Percentiles rank a stretch among this genome's conserved stretches.
These are phyloP conservation scores for Nipponacmea schrenckii DNA, from an alignment of 2,888 invertebrate genomes.

Conservation along the genomic window DNA sequence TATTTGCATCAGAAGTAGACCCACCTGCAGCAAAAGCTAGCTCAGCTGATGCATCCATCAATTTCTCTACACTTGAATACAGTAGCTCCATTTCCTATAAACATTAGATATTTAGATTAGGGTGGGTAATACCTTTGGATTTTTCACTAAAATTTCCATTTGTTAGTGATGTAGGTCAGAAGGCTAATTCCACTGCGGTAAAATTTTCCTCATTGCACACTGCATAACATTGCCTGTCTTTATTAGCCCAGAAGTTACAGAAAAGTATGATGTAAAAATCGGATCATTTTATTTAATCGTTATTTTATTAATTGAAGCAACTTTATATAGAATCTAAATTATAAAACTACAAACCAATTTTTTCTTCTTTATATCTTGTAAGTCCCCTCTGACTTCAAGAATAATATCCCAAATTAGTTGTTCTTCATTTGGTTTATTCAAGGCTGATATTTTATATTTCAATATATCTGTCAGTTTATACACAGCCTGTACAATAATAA, in stretches of 20 bases:
- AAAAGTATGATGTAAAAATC: too few relatives aligned
- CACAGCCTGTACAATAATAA: constrained; percentile 34
- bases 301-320: too few relatives aligned
- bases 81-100: constrained; percentile 36
- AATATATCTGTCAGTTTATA: constrained; percentile 37
- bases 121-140: too few relatives aligned
- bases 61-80: constrained; percentile 25
- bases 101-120: background rate
- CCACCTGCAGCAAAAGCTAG: constrained; percentile 37
- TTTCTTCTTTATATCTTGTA: constrained; percentile 29
- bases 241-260: too few relatives aligned
- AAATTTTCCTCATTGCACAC: too few relatives aligned
- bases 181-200: too few relatives aligned
- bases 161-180: too few relatives aligned
- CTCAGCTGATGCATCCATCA: constrained; percentile 35
- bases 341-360: constrained; percentile 30
- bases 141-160: too few relatives aligned
- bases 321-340: background rate
- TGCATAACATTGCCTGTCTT: too few relatives aligned
- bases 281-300: too few relatives aligned
- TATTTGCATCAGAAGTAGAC: background rate
- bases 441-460: constrained; percentile 38
- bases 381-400: constrained; percentile 34
- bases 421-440: constrained; percentile 37
- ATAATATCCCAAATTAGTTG: constrained; percentile 40